Conservation (phyloP, 2,797 vertebrate species). For the Cryptoblepharus egeriae region DNA sequence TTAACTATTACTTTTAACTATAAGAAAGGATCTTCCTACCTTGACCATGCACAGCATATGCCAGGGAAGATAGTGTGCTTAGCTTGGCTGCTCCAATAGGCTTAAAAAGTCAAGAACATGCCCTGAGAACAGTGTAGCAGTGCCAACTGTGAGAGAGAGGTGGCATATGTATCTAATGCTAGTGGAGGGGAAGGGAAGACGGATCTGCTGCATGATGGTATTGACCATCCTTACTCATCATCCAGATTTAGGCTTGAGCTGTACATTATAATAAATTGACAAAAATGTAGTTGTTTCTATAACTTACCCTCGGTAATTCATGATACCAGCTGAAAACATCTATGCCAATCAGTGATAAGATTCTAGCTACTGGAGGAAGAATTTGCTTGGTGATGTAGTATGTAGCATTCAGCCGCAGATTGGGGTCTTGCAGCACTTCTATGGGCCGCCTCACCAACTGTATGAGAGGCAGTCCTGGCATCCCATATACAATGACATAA, state of each 20-base stretch:
- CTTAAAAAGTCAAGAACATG: neutral
- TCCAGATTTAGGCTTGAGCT: neutral
- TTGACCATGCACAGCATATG: neutral
- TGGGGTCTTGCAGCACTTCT: conserved; percentile 90
- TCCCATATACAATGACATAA: conserved; percentile 92
- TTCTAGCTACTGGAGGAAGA: conserved; percentile 89
- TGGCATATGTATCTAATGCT: neutral
- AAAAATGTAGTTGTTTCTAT: neutral
- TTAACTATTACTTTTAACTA: neutral
- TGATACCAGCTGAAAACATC: conserved; percentile 97
- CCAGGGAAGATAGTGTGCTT: neutral
- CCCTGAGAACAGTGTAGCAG: no score
- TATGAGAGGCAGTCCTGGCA: conserved; percentile 92
- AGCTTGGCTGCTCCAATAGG: neutral
- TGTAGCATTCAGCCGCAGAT: conserved; percentile 88
- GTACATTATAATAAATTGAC: neutral
- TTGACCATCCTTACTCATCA: neutral
- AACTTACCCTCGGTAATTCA: conserved; percentile 91
- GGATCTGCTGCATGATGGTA: neutral
- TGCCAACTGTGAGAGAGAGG: neutral
- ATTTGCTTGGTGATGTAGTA: conserved; percentile 99
- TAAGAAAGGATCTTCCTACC: neutral
- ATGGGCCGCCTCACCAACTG: conserved; percentile 91
- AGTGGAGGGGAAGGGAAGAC: neutral
- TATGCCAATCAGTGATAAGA: conserved; percentile 94